Percentiles rank a stretch among this genome's conserved stretches.
phyloP scores from a whole-genome alignment of 2,888 invertebrate species.

The Calliopum simillimum region DNA sequence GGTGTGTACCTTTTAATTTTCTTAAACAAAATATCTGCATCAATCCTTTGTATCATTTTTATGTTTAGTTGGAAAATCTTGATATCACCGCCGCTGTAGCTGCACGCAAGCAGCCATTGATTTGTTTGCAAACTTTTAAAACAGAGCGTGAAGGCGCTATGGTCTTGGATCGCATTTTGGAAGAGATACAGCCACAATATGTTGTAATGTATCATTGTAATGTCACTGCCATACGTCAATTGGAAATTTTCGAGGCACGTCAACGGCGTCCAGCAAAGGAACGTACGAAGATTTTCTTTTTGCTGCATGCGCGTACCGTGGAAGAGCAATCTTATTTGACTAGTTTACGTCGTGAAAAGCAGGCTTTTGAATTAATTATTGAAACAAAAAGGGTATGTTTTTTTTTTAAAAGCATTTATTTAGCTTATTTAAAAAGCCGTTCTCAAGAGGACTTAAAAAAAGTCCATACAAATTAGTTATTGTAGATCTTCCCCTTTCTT shows the following conservation, averaged over 20 bases:
- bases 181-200: constrained; percentile 79
- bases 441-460: background rate
- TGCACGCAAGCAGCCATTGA: constrained; percentile 74
- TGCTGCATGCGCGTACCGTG: constrained; percentile 91
- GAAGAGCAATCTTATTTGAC: constrained; percentile 98
- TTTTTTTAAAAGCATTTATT: background rate
- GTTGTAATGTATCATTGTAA: constrained; percentile 92
- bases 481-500: too few relatives aligned
- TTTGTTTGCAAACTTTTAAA: constrained; percentile 84
- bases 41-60: background rate
- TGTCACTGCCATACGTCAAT: constrained; percentile 86
- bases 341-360: constrained; percentile 89
- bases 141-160: constrained; percentile 76
- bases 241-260: constrained; percentile 85
- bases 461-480: too few relatives aligned
- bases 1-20: constrained; percentile 59
- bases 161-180: constrained; percentile 77
- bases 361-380: constrained; percentile 93
- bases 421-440: background rate
- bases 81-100: constrained; percentile 73
- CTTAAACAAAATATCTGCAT: background rate
- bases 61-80: constrained; percentile 73
- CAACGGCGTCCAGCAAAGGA: constrained; percentile 68
- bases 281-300: constrained; percentile 82
- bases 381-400: constrained; percentile 86